Base-by-base conservation (phyloP, 2,888 invertebrate species). In the Andrena camellia region DNA sequence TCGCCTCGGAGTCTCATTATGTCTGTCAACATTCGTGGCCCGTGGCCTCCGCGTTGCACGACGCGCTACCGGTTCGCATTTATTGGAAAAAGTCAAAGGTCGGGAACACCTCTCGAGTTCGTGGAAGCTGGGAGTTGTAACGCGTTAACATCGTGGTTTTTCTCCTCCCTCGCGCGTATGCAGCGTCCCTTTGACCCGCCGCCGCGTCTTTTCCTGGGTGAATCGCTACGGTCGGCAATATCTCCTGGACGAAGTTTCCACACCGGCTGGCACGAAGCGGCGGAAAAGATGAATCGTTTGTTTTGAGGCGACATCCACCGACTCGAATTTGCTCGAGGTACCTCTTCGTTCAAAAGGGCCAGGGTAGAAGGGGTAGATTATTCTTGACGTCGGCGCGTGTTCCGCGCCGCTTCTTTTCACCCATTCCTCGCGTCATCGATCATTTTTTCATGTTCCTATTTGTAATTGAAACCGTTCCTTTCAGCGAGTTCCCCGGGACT, bases 221-320 rank as follows among this genome's bases (percentile, higher is more conserved):
- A 29, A 23, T 52, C 48, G 13, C 64, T 75, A 75, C 71, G 63
- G 54, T 23, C 60, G 74, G 78, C 85, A 57, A 83, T 74, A 76
- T 78, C 76, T 80, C 71, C 17, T 48, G 59, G 60, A 20, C 42
- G 35, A 67, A 69, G 85, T 91, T 91, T 91, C 57, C 23, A 91
- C 91, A 91, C 91, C 91, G 90, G 84, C 78, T 86, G 84, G 76
- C 86, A 81, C 73, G 84, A 89, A 88, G 90, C 90, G 90, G 84
- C 88, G 90, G 90, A 91, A 91, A 93, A 92, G 92, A 93, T 91
- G 92, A 92, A 93, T 93, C 89, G 91, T 87, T 93, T 93, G 92
- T 92, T 92, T 93, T 91, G 89, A 90, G 89, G 88, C 85, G 86
- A 88, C 88, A 33, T 63, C 68, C 50, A 62, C 50, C 59, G 31